Percentiles rank a stretch among this genome's conserved stretches.
Conservation (phyloP, 2,113 vertebrate species). For the Henicopernis longicauda region DNA sequence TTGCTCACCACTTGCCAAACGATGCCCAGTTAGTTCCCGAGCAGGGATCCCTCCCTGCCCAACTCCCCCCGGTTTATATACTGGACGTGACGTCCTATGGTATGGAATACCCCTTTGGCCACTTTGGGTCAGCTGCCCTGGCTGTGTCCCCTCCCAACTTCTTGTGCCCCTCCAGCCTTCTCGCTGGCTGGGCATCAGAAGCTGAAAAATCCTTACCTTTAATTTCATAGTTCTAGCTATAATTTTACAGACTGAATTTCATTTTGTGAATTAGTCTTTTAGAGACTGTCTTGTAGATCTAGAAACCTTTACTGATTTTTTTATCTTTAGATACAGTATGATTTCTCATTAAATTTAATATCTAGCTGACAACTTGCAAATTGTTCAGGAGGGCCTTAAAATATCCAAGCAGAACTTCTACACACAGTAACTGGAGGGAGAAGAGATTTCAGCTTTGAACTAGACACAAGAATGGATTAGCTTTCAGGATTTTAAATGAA, state of each 20-base stretch:
- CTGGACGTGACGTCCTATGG: no score
- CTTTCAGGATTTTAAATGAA: slow-evolving; percentile 29
- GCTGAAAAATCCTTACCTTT: not conserved
- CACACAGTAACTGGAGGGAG: not conserved
- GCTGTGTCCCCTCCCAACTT: no score
- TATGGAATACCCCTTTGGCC: no score
- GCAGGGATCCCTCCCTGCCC: no score
- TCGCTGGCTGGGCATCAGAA: no score
- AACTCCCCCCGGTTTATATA: no score
- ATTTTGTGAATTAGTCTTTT: not conserved
- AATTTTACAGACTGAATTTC: not conserved
- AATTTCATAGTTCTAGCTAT: not conserved
- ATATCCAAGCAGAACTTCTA: not conserved
- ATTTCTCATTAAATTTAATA: not conserved
- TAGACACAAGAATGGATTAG: not conserved
- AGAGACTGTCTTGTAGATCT: not conserved
- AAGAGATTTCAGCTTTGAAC: not conserved
- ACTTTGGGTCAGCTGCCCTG: no score
- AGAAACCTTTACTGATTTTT: not conserved
- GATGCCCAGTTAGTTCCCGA: no score
- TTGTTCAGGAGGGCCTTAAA: not conserved
- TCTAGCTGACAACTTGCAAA: not conserved
- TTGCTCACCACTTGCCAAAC: no score
- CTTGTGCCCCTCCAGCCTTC: no score
- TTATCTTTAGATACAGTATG: not conserved